phyloP scores from a whole-genome alignment of 2,888 invertebrate genomes.

The Acanthosepion lycidas region DNA sequence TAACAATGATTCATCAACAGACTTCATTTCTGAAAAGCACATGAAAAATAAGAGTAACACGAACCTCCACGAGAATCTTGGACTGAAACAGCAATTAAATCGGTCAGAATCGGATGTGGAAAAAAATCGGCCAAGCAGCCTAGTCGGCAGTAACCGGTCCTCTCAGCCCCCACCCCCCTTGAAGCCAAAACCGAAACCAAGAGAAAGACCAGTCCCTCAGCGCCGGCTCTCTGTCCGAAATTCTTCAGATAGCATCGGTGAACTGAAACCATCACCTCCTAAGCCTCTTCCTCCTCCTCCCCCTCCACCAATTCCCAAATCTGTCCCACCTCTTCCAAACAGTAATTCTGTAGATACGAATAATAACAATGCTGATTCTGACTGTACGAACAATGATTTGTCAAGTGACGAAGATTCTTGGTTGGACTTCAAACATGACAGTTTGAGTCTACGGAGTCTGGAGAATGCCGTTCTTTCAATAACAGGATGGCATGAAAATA shows the following conservation, averaged over 20 bases:
- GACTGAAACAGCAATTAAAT: background rate
- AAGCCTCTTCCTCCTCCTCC: conserved; percentile 66
- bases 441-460: background rate
- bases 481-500: background rate
- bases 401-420: background rate
- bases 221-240: background rate
- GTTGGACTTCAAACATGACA: background rate
- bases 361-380: background rate
- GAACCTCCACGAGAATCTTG: background rate
- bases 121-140: background rate
- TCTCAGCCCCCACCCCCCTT: background rate
- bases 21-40: background rate
- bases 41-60: background rate
- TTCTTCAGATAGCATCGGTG: background rate
- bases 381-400: background rate
- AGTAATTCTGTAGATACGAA: background rate
- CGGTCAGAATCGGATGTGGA: background rate
- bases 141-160: background rate
- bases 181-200: conserved; percentile 39
- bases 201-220: conserved; percentile 36
- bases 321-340: conserved; percentile 38
- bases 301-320: conserved; percentile 51
- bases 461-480: background rate
- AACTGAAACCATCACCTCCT: conserved; percentile 57
- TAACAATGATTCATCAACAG: background rate